These are phyloP conservation scores for Meandrusa payeni DNA, from an alignment of 2,888 invertebrate genomes.

Conservation along the genomic window DNA sequence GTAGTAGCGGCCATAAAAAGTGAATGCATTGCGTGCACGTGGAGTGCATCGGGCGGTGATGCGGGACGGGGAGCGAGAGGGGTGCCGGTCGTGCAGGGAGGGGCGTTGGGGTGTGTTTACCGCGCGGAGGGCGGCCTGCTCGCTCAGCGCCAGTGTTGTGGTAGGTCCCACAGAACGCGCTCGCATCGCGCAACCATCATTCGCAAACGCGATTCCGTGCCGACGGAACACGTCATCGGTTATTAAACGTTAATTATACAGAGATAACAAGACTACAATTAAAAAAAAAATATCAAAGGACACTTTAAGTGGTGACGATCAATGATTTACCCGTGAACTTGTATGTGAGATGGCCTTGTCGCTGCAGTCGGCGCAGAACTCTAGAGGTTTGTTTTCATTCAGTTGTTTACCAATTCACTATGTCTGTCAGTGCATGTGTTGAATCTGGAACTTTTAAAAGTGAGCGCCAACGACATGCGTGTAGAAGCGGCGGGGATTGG, in stretches of 20 bases:
- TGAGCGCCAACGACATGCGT: conserved; percentile 72
- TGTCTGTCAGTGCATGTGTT: conserved; percentile 50
- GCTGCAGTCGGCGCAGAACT: conserved; percentile 79
- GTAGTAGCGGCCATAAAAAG: conserved; percentile 76
- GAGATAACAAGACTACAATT: conserved; percentile 35
- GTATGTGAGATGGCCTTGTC: conserved; percentile 81
- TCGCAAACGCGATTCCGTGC: conserved; percentile 61
- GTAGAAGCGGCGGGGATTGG: conserved; percentile 65
- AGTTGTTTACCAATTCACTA: conserved; percentile 29
- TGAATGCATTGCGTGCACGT: conserved; percentile 77
- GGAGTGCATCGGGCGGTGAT: conserved; percentile 56
- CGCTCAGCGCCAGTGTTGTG: conserved; percentile 80
- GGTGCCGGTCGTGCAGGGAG: conserved; percentile 37
- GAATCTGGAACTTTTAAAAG: conserved; percentile 64
- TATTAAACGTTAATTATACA: conserved; percentile 15
- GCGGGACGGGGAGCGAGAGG: conserved; percentile 33
- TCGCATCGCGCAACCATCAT: conserved; percentile 53
- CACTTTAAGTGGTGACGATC: conserved; percentile 54
- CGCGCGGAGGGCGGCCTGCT: conserved; percentile 64
- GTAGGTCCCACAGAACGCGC: conserved; percentile 80
- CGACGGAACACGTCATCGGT: conserved; percentile 58
- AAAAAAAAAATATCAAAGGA: conserved; percentile 23
- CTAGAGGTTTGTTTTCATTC: conserved; percentile 68
- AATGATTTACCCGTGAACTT: conserved; percentile 70
- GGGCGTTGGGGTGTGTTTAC: conserved; percentile 74